Evolutionary conservation across 2,888 invertebrate species (phyloP).

Genomic region (Melipona bicolor): DNA sequence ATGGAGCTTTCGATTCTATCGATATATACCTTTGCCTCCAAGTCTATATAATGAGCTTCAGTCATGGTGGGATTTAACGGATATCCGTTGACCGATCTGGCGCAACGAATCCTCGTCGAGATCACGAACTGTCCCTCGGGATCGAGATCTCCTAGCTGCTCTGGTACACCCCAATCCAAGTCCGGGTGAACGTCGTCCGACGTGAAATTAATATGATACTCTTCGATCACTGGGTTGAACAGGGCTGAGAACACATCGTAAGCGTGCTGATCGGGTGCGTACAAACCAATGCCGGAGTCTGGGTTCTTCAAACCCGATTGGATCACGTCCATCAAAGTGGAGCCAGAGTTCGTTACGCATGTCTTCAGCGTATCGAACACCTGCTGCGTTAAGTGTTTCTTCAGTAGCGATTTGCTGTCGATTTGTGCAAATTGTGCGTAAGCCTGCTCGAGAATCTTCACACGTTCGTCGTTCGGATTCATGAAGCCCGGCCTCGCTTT

Average conservation of each 20-base stretch:
- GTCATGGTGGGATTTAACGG: constrained; percentile 90
- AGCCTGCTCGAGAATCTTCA: constrained; percentile 85
- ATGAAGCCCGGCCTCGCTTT: constrained; percentile 48
- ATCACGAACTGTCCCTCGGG: constrained; percentile 87
- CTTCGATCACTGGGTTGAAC: constrained; percentile 89
- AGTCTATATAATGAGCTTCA: constrained; percentile 87
- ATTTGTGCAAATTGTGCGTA: constrained; percentile 84
- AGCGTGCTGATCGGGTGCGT: constrained; percentile 89
- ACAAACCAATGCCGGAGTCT: constrained; percentile 88
- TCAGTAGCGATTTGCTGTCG: constrained; percentile 87
- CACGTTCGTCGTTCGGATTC: constrained; percentile 65
- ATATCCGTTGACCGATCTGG: constrained; percentile 87
- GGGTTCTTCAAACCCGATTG: constrained; percentile 88
- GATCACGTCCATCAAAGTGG: constrained; percentile 87
- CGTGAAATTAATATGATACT: constrained; percentile 88
- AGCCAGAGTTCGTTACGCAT: constrained; percentile 86
- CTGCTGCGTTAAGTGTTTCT: constrained; percentile 86
- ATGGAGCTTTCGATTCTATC: constrained; percentile 8
- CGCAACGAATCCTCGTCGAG: constrained; percentile 89
- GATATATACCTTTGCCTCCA: constrained; percentile 85
- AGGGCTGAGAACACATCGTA: constrained; percentile 88
- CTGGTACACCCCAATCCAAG: constrained; percentile 87
- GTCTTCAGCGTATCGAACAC: constrained; percentile 85
- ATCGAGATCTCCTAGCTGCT: constrained; percentile 87
- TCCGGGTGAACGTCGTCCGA: constrained; percentile 86